Evolutionary conservation across 2,797 vertebrate genomes (phyloP).

Genomic region (Eptatretus atami): DNA sequence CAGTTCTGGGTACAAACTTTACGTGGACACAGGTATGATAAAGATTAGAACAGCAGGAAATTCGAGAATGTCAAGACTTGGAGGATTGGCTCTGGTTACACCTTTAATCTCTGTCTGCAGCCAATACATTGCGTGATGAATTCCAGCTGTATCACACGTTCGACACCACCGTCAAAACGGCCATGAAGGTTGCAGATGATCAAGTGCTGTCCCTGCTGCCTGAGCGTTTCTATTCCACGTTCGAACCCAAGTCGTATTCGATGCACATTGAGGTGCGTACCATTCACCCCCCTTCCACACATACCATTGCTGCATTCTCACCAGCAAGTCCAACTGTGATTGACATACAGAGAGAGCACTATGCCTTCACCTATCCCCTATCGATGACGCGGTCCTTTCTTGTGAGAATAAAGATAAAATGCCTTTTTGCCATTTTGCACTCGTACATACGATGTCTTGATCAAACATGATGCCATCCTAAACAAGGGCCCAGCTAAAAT

Average conservation of each 20-base stretch:
- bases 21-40: constrained; percentile 51
- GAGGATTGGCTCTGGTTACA: too few relatives aligned
- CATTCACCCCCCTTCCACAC: neutral
- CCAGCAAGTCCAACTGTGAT: too few relatives aligned
- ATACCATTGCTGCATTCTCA: neutral
- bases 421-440: too few relatives aligned
- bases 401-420: too few relatives aligned
- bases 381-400: too few relatives aligned
- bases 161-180: constrained; percentile 31
- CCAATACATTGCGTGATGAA: constrained; percentile 53
- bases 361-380: too few relatives aligned
- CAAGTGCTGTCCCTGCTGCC: constrained; percentile 47
- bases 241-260: constrained; percentile 23
- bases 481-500: too few relatives aligned
- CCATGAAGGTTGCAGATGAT: constrained; percentile 32
- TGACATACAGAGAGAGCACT: too few relatives aligned
- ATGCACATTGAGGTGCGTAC: constrained; percentile 31
- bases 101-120: constrained; percentile 16
- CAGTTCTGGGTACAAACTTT: constrained; percentile 31
- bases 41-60: too few relatives aligned
- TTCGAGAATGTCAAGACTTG: too few relatives aligned
- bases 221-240: constrained; percentile 60
- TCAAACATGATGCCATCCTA: too few relatives aligned
- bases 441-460: too few relatives aligned
- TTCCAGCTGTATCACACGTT: constrained; percentile 67